phyloP scores from a whole-genome alignment of 2,113 vertebrate species.

The Anas platyrhynchos region DNA sequence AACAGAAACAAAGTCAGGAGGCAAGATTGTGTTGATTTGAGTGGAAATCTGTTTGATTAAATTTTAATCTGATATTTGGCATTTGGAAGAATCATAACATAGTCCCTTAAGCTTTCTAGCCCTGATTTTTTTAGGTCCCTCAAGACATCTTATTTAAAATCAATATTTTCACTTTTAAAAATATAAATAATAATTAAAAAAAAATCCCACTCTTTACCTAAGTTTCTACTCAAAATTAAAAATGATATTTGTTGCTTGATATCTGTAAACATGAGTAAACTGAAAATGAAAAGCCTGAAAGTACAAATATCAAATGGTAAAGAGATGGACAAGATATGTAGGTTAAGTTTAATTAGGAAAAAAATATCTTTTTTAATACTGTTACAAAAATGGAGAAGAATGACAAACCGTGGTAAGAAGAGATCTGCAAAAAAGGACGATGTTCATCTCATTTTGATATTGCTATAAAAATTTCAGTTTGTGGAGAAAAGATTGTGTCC shows the following conservation, averaged over 20 bases:
- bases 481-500: neutral
- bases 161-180: neutral
- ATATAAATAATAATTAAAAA: neutral
- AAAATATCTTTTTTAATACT: neutral
- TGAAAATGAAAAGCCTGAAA: neutral
- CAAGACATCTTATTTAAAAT: neutral
- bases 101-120: neutral
- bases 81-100: neutral
- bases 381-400: neutral
- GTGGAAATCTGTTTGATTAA: neutral
- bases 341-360: neutral
- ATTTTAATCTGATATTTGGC: neutral
- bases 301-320: neutral
- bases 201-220: neutral
- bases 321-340: neutral
- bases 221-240: neutral
- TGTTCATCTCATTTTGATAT: neutral
- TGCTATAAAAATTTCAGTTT: neutral
- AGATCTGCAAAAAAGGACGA: neutral
- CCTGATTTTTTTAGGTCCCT: neutral
- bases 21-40: neutral
- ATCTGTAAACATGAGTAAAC: neutral
- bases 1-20: neutral
- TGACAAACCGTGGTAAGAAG: neutral
- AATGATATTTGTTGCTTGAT: neutral